phyloP scores from a whole-genome alignment of 1,140 invertebrate species.

The Epicauta chinensis region DNA sequence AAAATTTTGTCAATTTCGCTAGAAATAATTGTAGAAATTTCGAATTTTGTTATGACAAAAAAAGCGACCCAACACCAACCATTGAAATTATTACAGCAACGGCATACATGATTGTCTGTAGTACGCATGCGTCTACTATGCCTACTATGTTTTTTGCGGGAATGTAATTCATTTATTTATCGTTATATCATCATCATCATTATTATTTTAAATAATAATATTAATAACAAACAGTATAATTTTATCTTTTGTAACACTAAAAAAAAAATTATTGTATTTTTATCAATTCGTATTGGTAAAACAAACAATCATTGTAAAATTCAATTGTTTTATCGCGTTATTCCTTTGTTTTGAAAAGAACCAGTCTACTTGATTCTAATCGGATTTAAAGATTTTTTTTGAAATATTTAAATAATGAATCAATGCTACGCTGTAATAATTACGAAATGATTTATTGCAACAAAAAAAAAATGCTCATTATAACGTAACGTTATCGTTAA shows the following conservation, averaged over 20 bases:
- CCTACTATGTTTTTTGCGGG: constrained; percentile 26
- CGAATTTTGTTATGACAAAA: too few species aligned
- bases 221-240: background rate
- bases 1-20: constrained; percentile 19
- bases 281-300: background rate
- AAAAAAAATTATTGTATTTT: background rate
- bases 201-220: background rate
- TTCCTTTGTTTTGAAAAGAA: too few species aligned
- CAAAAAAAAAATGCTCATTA: too few species aligned
- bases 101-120: constrained; percentile 27
- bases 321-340: background rate
- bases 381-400: too few species aligned
- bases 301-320: background rate
- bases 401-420: too few species aligned
- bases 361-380: too few species aligned
- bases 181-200: background rate
- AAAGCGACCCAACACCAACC: background rate
- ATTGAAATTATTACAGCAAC: constrained; percentile 22
- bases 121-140: constrained; percentile 19
- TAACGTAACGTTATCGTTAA: too few species aligned
- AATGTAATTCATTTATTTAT: constrained; percentile 7
- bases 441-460: too few species aligned
- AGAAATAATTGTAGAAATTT: background rate
- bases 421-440: too few species aligned
- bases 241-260: background rate